These are phyloP conservation scores for Rhinophrynus dorsalis DNA, from an alignment of 2,797 vertebrate species.

Conservation along the genomic window DNA sequence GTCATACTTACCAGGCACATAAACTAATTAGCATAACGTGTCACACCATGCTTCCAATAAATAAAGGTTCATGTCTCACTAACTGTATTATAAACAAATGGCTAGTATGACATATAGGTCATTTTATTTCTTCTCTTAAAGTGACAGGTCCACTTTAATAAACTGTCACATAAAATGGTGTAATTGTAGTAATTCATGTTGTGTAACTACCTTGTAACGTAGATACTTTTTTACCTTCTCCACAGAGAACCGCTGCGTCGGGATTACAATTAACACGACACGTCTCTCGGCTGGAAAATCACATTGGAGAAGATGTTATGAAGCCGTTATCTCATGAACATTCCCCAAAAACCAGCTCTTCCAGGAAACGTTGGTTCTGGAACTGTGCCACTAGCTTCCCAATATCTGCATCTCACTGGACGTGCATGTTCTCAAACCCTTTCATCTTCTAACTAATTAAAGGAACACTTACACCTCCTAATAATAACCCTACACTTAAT, in stretches of 20 bases:
- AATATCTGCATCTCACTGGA: conserved; percentile 6
- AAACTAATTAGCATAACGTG: too few species aligned
- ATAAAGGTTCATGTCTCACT: too few species aligned
- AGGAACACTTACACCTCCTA: not conserved
- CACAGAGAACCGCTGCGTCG: not conserved
- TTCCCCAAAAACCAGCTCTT: conserved; percentile 24
- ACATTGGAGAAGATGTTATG: not conserved
- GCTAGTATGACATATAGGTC: not conserved
- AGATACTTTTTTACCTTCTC: not conserved
- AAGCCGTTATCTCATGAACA: not conserved
- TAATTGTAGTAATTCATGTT: not conserved
- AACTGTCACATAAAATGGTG: not conserved
- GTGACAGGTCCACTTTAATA: not conserved
- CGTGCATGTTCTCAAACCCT: conserved; percentile 21
- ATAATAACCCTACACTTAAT: not conserved
- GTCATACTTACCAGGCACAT: too few species aligned
- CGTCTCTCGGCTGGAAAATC: not conserved
- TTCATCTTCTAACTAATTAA: not conserved
- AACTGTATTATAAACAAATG: not conserved
- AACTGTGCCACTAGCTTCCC: not conserved
- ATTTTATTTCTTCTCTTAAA: not conserved
- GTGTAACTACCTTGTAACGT: too few species aligned
- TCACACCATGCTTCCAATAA: too few species aligned
- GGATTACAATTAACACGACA: not conserved
- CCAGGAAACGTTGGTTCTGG: conserved; percentile 2